phyloP scores from a whole-genome alignment of 1,140 invertebrate genomes.

The Calosoma granatense region DNA sequence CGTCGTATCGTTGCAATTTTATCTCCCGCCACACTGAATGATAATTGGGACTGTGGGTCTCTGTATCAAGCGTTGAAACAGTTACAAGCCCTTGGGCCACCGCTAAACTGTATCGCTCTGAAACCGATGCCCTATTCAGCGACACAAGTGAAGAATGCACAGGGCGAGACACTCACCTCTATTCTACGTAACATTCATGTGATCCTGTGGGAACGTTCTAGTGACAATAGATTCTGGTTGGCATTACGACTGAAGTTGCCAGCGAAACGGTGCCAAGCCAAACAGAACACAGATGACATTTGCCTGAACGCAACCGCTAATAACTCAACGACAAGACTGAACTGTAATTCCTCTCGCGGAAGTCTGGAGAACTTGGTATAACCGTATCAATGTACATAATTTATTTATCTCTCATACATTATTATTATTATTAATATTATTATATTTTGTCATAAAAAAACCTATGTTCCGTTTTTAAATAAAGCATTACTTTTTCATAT shows the following conservation, averaged over 20 bases:
- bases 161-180: constrained; percentile 26
- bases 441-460: background rate
- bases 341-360: background rate
- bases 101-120: constrained; percentile 25
- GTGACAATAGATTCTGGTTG: constrained; percentile 27
- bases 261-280: constrained; percentile 19
- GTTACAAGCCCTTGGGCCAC: constrained; percentile 21
- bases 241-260: constrained; percentile 25
- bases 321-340: constrained; percentile 8
- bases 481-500: background rate
- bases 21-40: constrained; percentile 25
- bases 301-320: background rate
- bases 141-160: constrained; percentile 26
- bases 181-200: constrained; percentile 15
- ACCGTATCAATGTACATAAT: constrained; percentile 2
- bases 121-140: constrained; percentile 24
- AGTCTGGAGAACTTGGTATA: constrained; percentile 7
- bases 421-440: no score
- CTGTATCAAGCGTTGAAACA: constrained; percentile 28
- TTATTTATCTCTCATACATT: constrained; percentile 4
- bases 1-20: constrained; percentile 25
- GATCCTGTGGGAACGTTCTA: constrained; percentile 22
- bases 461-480: constrained; percentile 2
- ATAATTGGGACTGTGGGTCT: constrained; percentile 23
- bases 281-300: background rate